Evolutionary conservation across 2,797 vertebrate genomes (phyloP).

Genomic region (Otolemur crassicaudatus): DNA sequence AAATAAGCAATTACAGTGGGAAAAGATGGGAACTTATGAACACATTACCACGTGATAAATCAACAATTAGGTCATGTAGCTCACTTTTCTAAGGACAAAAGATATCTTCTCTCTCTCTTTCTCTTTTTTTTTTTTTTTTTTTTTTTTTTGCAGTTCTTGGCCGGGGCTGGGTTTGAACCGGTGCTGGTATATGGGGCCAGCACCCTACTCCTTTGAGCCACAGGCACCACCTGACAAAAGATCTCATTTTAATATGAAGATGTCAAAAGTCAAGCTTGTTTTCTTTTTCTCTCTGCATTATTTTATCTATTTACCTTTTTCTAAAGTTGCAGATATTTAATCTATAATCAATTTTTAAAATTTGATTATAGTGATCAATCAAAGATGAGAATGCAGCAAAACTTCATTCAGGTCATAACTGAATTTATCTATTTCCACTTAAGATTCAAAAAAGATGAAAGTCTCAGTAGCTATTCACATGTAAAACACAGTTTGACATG

Average conservation of each 20-base stretch:
- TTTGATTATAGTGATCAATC: neutral
- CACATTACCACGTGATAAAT: neutral
- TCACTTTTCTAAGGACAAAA: neutral
- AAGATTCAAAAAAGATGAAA: neutral
- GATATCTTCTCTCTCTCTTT: neutral
- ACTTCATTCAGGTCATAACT: neutral
- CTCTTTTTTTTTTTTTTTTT: too few species aligned
- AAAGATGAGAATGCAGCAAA: neutral
- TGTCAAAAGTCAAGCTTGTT: neutral
- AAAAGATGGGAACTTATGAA: neutral
- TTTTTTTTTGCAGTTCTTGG: too few species aligned
- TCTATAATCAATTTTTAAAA: neutral
- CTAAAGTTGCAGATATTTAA: neutral
- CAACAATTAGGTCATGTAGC: neutral
- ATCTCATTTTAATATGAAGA: neutral
- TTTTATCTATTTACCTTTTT: neutral
- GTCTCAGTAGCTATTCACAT: neutral
- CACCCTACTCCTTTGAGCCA: too few species aligned
- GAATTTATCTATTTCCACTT: neutral
- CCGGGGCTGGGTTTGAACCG: too few species aligned
- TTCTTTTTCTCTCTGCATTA: neutral
- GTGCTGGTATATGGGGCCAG: too few species aligned
- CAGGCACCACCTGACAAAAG: neutral
- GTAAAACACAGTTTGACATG: neutral
- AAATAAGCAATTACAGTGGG: neutral